These are phyloP conservation scores for Mirza zaza DNA, from an alignment of 2,113 vertebrate genomes.

Conservation along the genomic window DNA sequence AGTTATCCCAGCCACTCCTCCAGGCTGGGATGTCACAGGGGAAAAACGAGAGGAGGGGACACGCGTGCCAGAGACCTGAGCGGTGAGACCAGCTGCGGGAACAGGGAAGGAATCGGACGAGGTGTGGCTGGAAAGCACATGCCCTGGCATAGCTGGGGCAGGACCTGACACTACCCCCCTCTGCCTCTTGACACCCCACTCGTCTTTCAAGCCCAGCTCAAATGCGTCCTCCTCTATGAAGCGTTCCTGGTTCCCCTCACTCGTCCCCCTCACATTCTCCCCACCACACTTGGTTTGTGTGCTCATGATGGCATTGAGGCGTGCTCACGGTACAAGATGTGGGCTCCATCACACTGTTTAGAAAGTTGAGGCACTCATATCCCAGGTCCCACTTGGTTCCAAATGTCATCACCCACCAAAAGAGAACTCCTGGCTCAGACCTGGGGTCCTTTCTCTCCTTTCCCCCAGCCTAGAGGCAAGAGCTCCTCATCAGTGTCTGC, in stretches of 20 bases:
- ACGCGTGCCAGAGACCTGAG: neutral
- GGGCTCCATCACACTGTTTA: neutral
- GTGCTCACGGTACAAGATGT: too few species aligned
- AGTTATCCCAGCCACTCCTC: neutral
- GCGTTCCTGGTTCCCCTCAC: neutral
- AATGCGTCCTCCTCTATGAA: too few species aligned
- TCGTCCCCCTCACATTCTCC: neutral
- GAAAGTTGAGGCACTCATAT: neutral
- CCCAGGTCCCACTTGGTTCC: neutral
- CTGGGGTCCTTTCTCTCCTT: neutral
- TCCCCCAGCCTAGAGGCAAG: neutral
- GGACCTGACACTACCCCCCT: too few species aligned
- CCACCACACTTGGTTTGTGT: neutral
- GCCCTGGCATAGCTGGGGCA: too few species aligned
- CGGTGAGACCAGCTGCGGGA: too few species aligned
- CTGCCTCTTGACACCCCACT: too few species aligned
- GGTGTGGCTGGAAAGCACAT: too few species aligned
- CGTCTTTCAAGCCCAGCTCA: too few species aligned
- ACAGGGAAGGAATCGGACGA: too few species aligned
- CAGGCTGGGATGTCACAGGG: too few species aligned
- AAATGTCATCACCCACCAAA: neutral
- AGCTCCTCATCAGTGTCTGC: neutral
- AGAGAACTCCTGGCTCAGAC: neutral
- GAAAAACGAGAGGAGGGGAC: neutral
- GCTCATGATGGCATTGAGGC: neutral